A percentile compares a stretch with the other conserved stretches of the same genome.
These are phyloP conservation scores for Dynastes grantii DNA, from an alignment of 2,888 invertebrate species.

Conservation along the genomic window DNA sequence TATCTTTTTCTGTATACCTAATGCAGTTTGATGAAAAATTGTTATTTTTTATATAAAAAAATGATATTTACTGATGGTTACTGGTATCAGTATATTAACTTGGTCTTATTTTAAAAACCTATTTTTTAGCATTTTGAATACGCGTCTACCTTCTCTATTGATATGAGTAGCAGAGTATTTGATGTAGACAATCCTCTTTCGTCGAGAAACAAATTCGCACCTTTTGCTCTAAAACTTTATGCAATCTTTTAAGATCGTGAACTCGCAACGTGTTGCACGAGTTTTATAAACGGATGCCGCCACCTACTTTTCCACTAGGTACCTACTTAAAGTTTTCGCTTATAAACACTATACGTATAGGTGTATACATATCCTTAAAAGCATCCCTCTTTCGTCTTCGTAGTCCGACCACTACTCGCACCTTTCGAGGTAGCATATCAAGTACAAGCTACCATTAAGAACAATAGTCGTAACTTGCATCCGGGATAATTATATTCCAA, in stretches of 20 bases:
- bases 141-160: too few species aligned
- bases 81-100: too few species aligned
- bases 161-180: too few species aligned
- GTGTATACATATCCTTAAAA: neutral
- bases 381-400: neutral
- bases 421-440: neutral
- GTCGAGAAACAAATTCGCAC: neutral
- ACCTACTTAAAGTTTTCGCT: too few species aligned
- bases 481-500: slow-evolving; percentile 54
- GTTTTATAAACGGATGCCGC: neutral
- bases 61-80: too few species aligned
- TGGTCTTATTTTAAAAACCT: too few species aligned
- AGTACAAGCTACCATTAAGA: neutral
- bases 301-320: neutral
- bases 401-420: neutral
- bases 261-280: neutral
- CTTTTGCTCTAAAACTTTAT: neutral
- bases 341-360: too few species aligned
- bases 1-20: too few species aligned
- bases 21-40: too few species aligned
- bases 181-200: too few species aligned
- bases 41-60: too few species aligned
- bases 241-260: neutral
- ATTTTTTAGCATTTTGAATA: too few species aligned
- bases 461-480: slow-evolving; percentile 33